Base-by-base conservation (phyloP, 2,888 invertebrate species). In the Leptinotarsa peninsularis region DNA sequence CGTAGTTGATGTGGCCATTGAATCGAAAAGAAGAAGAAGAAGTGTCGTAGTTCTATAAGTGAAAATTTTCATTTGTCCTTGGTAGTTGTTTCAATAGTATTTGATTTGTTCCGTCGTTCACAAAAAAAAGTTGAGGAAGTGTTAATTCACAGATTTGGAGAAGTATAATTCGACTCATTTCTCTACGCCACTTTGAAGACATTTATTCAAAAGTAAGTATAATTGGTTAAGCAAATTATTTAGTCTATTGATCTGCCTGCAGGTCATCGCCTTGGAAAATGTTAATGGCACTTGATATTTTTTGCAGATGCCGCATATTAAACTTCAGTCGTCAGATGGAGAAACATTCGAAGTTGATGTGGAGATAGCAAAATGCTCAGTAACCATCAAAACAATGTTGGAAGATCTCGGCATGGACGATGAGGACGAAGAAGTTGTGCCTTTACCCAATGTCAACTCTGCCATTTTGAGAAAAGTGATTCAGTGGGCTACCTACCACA, bases 341-440 rank as follows among this genome's bases (percentile, higher is more conserved):
- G 98, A 98, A 88, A 94, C 96, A 33, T 99, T 99, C 87, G 96
- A 97, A 81, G 98, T 98, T 0, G 98, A 98, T 85, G 95, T 97
- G 0, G 97, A 98, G 88, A 97, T 99, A 76, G 98, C 98, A 66
- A 97, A 98, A 91, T 98, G 98, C 88, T 98, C 98, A 0, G 96
- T 97, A 18, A 99, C 98, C 0, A 98, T 99, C 82, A 98, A 98
- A 89, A 99, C 98, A 4, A 99, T 99, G 96, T 91, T 99, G 83
- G 98, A 98, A 89, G 96, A 97, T 89, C 90, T 96, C 77, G 96
- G 96, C 17, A 94, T 96, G 93, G 96, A 96, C 84, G 96, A 95
- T 67, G 95, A 97, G 75, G 96, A 96, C 81, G 98, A 98, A 85
- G 98, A 98, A 88, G 93, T 97, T 4, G 96, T 99, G 0, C 99